Conservation (phyloP, 2,113 vertebrate species). For the Megaptera novaeangliae region DNA sequence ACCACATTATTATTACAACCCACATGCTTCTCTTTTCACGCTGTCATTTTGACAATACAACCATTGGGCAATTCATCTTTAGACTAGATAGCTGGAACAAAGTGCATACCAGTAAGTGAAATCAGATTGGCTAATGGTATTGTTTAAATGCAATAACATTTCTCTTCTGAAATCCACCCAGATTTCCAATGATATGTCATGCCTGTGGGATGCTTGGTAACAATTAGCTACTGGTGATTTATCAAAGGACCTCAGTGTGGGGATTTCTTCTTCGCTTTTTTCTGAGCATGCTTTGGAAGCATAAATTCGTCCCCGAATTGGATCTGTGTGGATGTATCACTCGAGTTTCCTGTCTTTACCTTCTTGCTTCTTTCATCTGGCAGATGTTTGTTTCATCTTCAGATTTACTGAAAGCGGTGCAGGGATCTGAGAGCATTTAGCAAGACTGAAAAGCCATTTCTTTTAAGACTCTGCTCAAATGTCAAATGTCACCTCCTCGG, state of each 20-base stretch:
- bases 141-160: constrained; percentile 67
- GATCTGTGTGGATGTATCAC: constrained; percentile 53
- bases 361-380: constrained; percentile 50
- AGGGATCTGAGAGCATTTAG: constrained; percentile 14
- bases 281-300: constrained; percentile 64
- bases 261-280: constrained; percentile 65
- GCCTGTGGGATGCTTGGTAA: background rate
- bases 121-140: constrained; percentile 68
- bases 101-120: constrained; percentile 62
- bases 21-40: constrained; percentile 78
- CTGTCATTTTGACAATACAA: constrained; percentile 77
- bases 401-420: constrained; percentile 35
- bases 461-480: constrained; percentile 18
- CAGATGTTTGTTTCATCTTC: constrained; percentile 58
- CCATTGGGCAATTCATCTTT: constrained; percentile 65
- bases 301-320: constrained; percentile 55
- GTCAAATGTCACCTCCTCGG: background rate
- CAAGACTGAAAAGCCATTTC: constrained; percentile 10
- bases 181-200: constrained; percentile 46
- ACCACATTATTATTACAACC: constrained; percentile 80
- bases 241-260: constrained; percentile 27
- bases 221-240: constrained; percentile 58
- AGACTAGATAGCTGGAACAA: constrained; percentile 68
- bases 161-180: constrained; percentile 49
- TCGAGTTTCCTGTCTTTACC: constrained; percentile 42